Conservation (phyloP, 2,888 invertebrate genomes). For the Himalopsyche kuldschensis region DNA sequence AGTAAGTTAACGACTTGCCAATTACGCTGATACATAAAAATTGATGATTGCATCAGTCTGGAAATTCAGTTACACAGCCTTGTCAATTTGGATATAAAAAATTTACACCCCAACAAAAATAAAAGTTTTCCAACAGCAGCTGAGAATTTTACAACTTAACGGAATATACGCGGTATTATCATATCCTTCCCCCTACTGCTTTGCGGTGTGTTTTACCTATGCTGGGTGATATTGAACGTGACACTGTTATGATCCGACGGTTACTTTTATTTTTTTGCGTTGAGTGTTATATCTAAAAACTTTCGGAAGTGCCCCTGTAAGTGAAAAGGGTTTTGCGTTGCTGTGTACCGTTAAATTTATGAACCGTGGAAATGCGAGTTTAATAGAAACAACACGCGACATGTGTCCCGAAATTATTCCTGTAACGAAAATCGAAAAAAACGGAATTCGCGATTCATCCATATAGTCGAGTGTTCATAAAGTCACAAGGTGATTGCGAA, state of each 20-base stretch:
- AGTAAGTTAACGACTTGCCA: too few relatives aligned
- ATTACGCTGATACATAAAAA: too few relatives aligned
- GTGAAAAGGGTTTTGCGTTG: slow-evolving; percentile 5
- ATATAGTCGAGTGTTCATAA: not conserved
- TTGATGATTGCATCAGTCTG: too few relatives aligned
- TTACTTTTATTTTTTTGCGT: not conserved
- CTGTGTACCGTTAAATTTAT: slow-evolving; percentile 6
- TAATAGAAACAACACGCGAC: slow-evolving; percentile 18
- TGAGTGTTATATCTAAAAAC: not conserved
- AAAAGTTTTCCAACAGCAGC: too few relatives aligned
- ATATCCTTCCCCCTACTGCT: too few relatives aligned
- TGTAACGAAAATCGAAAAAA: not conserved
- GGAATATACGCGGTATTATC: too few relatives aligned
- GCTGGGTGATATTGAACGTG: not conserved
- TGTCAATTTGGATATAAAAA: too few relatives aligned
- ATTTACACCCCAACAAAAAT: too few relatives aligned
- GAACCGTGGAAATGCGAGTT: slow-evolving; percentile 18
- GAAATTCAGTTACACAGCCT: too few relatives aligned
- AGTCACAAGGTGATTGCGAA: not conserved
- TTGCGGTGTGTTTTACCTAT: not conserved
- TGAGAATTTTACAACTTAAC: too few relatives aligned
- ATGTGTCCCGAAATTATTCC: slow-evolving; percentile 2
- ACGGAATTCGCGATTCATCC: not conserved
- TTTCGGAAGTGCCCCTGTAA: not conserved
- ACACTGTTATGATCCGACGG: not conserved